phyloP scores from a whole-genome alignment of 30 jellyfish, hydroid and myxozoan genomes.

The Morbakka virulenta region DNA sequence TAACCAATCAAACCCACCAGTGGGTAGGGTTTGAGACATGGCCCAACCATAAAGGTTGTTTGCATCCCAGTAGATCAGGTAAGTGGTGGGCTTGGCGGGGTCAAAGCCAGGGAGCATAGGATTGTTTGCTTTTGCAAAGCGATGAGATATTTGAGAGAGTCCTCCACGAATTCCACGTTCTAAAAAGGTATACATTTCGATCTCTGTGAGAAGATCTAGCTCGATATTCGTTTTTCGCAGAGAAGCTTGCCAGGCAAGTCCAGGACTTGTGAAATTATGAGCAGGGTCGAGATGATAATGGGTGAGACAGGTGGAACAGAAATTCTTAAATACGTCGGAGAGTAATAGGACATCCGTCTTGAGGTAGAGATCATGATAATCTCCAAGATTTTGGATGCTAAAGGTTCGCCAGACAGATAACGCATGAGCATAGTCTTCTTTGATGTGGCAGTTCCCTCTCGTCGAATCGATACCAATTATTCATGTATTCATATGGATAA shows the following conservation, averaged over 20 bases:
- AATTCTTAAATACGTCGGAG: constrained; percentile 42
- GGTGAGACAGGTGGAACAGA: constrained; percentile 16
- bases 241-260: constrained; percentile 52
- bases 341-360: constrained; percentile 29
- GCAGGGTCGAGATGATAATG: constrained; percentile 49
- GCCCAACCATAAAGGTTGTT: constrained; percentile 88
- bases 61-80: constrained; percentile 61
- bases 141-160: constrained; percentile 18
- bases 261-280: constrained; percentile 49
- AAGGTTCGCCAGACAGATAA: constrained; percentile 20
- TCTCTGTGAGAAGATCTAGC: constrained; percentile 24
- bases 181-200: constrained; percentile 19
- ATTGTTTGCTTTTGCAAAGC: constrained; percentile 42
- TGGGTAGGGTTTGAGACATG: constrained; percentile 65
- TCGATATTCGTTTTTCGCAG: constrained; percentile 21
- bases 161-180: constrained; percentile 65
- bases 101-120: constrained; percentile 5
- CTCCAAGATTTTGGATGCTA: constrained; percentile 5
- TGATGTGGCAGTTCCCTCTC: constrained; percentile 6
- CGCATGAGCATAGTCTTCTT: constrained; percentile 50
- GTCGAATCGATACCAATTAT: neutral
- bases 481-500: constrained; percentile 55
- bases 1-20: constrained; percentile 55
- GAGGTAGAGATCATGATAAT: constrained; percentile 30
- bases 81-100: constrained; percentile 1